Evolutionary conservation across 30 jellyfish, hydroid and myxozoan genomes (phyloP).

Genomic region (Haliclystus octoradiatus): DNA sequence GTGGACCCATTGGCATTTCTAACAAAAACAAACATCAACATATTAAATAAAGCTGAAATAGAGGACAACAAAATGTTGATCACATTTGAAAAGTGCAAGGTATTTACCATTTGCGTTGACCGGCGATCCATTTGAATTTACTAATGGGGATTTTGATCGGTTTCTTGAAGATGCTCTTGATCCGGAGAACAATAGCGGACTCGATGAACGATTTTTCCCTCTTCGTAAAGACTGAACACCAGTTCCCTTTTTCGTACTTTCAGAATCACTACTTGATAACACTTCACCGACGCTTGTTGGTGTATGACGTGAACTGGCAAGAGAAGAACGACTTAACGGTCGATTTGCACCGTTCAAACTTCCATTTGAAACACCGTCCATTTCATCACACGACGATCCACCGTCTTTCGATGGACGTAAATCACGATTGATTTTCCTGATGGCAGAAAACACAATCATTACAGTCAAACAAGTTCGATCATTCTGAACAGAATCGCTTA

Average conservation of each 20-base stretch:
- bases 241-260: background rate
- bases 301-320: background rate
- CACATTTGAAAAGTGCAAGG: background rate
- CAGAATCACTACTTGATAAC: background rate
- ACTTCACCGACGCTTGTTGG: background rate
- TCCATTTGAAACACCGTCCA: background rate
- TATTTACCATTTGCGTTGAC: too few relatives aligned
- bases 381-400: background rate
- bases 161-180: slow-evolving; percentile 19
- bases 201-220: background rate
- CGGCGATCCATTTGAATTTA: too few relatives aligned
- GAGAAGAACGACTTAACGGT: background rate
- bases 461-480: too few relatives aligned
- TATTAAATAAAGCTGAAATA: background rate
- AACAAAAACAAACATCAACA: background rate
- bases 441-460: background rate
- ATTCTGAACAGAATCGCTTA: too few relatives aligned
- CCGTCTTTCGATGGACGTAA: background rate
- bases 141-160: slow-evolving; percentile 4
- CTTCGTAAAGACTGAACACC: background rate
- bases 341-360: background rate
- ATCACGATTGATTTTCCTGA: background rate
- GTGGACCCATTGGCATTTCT: slow-evolving; percentile 90
- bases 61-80: background rate
- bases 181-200: slow-evolving; percentile 51